phyloP scores from a whole-genome alignment of 1,140 invertebrate genomes.

The Atta texana region DNA sequence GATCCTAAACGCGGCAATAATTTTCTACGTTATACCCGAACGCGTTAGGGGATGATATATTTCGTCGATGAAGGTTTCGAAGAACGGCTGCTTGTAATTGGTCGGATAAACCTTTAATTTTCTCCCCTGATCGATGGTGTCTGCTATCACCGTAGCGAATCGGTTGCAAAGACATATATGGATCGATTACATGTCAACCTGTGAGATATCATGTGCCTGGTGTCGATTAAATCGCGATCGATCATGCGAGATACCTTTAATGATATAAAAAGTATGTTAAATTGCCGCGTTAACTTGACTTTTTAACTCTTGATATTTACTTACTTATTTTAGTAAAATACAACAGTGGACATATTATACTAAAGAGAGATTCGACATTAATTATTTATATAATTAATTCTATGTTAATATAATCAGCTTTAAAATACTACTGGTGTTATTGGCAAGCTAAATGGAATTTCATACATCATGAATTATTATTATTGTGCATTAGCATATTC shows the following conservation, averaged over 20 bases:
- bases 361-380: constrained; percentile 28
- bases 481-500: background rate
- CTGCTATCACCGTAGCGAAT: constrained; percentile 41
- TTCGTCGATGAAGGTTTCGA: constrained; percentile 52
- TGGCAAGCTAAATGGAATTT: constrained; percentile 49
- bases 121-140: constrained; percentile 45
- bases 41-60: constrained; percentile 66
- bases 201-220: constrained; percentile 40
- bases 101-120: constrained; percentile 58
- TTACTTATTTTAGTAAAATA: background rate
- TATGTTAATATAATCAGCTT: constrained; percentile 18
- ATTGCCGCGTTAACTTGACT: constrained; percentile 13
- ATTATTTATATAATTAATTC: constrained; percentile 53
- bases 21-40: constrained; percentile 51
- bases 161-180: constrained; percentile 46
- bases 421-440: constrained; percentile 41
- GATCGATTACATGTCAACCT: constrained; percentile 60
- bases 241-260: constrained; percentile 35
- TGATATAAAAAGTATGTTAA: constrained; percentile 16
- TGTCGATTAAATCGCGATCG: constrained; percentile 58
- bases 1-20: constrained; percentile 71
- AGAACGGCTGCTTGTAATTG: constrained; percentile 62
- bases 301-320: background rate
- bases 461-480: constrained; percentile 37
- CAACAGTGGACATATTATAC: background rate